phyloP scores from a whole-genome alignment of 1,140 invertebrate genomes.

The Apocrypta bakeri region DNA sequence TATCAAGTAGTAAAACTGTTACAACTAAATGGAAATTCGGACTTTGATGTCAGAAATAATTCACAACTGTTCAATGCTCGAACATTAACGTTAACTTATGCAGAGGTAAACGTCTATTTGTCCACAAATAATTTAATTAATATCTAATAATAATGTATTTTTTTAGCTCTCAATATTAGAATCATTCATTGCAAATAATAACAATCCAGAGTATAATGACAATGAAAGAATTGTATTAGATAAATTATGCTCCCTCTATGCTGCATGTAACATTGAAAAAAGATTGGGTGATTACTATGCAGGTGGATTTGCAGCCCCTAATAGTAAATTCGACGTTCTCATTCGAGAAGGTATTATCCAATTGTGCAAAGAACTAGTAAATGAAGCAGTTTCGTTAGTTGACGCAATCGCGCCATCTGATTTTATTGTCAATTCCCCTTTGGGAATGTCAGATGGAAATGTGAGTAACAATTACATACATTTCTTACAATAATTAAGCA shows the following conservation, averaged over 20 bases:
- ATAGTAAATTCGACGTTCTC: constrained; percentile 72
- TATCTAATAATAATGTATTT: not conserved
- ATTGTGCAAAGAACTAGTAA: constrained; percentile 83
- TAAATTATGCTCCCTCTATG: constrained; percentile 83
- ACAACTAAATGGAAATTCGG: constrained; percentile 76
- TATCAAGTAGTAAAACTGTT: constrained; percentile 78
- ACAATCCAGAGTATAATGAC: constrained; percentile 69
- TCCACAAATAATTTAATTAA: not conserved
- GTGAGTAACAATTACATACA: constrained; percentile 70
- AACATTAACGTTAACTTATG: constrained; percentile 85
- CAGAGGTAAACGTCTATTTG: constrained; percentile 75
- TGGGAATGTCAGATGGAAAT: constrained; percentile 89
- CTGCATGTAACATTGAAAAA: constrained; percentile 83
- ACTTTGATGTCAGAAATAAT: constrained; percentile 86
- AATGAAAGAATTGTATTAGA: constrained; percentile 76
- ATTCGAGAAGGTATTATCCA: constrained; percentile 80
- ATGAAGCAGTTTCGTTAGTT: constrained; percentile 85
- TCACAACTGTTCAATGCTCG: constrained; percentile 88
- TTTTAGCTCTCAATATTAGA: constrained; percentile 78
- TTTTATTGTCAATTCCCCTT: constrained; percentile 88
- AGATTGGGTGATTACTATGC: constrained; percentile 86
- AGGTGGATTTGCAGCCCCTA: constrained; percentile 77
- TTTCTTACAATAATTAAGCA: not conserved
- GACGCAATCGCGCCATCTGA: constrained; percentile 93
- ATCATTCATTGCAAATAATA: constrained; percentile 76